phyloP scores from a whole-genome alignment of 2,113 vertebrate species.

The Orcinus orca region DNA sequence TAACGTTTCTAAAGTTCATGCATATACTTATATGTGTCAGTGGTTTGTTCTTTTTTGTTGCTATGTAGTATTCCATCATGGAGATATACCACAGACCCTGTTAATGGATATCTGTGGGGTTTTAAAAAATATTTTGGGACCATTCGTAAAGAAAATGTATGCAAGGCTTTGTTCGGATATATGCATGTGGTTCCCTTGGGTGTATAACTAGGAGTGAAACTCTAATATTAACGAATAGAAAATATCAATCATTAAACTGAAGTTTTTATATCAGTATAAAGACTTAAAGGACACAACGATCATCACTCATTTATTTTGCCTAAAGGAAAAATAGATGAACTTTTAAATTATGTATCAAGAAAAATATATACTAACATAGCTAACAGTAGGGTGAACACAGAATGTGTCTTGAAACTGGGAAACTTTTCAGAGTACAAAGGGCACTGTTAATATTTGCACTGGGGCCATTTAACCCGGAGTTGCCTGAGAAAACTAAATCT shows the following conservation, averaged over 20 bases:
- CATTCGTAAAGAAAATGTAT: neutral
- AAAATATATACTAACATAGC: neutral
- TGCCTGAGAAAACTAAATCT: constrained; percentile 12
- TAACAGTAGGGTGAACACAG: neutral
- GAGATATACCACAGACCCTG: neutral
- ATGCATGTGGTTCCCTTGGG: neutral
- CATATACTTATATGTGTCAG: neutral
- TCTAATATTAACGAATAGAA: constrained; percentile 26
- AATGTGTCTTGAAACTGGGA: constrained; percentile 16
- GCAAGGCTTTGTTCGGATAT: neutral
- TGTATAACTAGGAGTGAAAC: constrained; percentile 6
- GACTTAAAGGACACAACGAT: neutral
- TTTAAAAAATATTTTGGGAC: neutral
- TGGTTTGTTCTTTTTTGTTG: constrained; percentile 13
- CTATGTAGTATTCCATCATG: neutral
- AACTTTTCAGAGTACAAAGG: neutral
- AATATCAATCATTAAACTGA: neutral
- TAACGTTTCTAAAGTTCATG: neutral
- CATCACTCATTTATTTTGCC: neutral
- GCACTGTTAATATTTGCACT: neutral
- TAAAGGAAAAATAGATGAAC: neutral
- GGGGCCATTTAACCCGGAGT: neutral
- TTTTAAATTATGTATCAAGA: neutral
- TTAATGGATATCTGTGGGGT: neutral
- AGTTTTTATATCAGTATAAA: neutral